Percentiles rank a stretch among this genome's conserved stretches.
These are phyloP conservation scores for Balaeniceps rex DNA, from an alignment of 2,113 vertebrate genomes.

Conservation along the genomic window DNA sequence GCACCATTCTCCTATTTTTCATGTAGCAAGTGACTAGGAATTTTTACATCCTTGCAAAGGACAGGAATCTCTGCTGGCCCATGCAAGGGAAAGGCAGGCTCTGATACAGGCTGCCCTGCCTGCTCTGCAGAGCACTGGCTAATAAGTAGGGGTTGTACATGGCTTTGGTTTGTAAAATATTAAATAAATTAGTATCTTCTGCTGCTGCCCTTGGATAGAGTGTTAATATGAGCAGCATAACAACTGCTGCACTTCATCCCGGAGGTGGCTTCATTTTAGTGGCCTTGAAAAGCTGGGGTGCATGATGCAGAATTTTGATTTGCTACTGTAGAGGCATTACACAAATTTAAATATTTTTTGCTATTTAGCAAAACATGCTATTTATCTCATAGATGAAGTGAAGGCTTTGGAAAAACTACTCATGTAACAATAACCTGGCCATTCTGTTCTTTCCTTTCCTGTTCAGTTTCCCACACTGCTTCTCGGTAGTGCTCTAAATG, in stretches of 20 bases:
- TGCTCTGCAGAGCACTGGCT: background rate
- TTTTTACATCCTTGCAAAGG: background rate
- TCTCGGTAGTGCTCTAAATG: background rate
- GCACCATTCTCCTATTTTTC: background rate
- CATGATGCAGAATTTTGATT: background rate
- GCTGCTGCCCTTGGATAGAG: background rate
- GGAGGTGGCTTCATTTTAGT: background rate
- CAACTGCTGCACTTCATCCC: background rate
- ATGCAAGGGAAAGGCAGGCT: background rate
- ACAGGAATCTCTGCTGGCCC: background rate
- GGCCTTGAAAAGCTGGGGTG: background rate
- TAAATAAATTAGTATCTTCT: background rate
- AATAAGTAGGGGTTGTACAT: background rate
- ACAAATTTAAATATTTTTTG: background rate
- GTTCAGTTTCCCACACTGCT: background rate
- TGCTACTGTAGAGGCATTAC: background rate
- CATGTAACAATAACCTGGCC: background rate
- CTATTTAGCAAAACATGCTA: background rate
- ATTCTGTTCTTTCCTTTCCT: background rate
- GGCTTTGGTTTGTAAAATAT: background rate
- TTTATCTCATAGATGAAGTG: background rate
- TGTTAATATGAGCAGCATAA: background rate
- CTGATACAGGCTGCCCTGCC: background rate
- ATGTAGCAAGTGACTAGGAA: background rate
- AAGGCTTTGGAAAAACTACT: background rate